Conservation (phyloP, 2,113 vertebrate genomes). For the Oplegnathus fasciatus region DNA sequence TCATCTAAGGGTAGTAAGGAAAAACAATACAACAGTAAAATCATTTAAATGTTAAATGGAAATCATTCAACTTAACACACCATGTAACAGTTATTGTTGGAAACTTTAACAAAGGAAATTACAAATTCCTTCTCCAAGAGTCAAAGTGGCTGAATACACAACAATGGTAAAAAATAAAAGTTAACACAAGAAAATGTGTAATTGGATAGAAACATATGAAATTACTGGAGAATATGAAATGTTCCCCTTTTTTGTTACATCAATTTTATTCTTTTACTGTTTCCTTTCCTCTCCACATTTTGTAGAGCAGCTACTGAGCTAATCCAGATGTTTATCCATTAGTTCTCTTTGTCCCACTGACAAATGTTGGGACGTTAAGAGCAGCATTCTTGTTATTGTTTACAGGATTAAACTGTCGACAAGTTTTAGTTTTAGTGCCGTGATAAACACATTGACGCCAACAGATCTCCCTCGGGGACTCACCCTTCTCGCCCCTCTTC, state of each 20-base stretch:
- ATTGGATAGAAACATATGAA: too few relatives aligned
- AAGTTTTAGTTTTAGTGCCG: neutral
- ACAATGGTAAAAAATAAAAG: neutral
- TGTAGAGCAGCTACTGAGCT: neutral
- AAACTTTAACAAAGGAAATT: neutral
- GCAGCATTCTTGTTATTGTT: neutral
- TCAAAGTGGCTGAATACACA: neutral
- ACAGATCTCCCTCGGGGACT: constrained; percentile 4
- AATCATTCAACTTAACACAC: neutral
- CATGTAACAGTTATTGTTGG: too few relatives aligned
- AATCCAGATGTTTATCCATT: neutral
- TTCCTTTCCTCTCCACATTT: too few relatives aligned
- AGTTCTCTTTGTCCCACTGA: neutral
- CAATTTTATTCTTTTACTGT: too few relatives aligned
- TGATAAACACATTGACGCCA: too few relatives aligned
- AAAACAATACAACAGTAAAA: too few relatives aligned
- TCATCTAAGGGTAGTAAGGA: constrained; percentile 87
- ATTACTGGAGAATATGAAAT: too few relatives aligned
- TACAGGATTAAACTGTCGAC: neutral
- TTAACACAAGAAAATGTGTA: neutral
- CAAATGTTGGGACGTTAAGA: too few relatives aligned
- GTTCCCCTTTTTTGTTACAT: too few relatives aligned
- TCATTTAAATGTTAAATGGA: too few relatives aligned
- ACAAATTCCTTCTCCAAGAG: neutral
- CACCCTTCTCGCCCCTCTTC: constrained; percentile 99